Conservation (phyloP, 2,797 vertebrate species). For the Anguilla megastoma region DNA sequence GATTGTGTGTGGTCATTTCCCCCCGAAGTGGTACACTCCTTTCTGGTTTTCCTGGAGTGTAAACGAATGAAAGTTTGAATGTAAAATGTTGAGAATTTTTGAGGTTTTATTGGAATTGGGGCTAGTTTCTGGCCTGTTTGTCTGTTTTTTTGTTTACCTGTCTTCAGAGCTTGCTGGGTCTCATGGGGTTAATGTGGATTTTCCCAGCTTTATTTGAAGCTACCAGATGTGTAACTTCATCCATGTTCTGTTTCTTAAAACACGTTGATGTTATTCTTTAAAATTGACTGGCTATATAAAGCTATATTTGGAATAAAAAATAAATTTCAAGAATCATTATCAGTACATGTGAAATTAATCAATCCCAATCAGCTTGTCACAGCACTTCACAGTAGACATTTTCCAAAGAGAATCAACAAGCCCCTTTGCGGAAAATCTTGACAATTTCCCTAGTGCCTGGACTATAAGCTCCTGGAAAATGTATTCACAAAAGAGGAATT, state of each 20-base stretch:
- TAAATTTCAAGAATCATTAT: background rate
- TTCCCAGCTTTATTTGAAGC: background rate
- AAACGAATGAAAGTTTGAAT: background rate
- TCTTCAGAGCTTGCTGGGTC: background rate
- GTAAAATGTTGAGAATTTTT: background rate
- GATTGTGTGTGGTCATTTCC: background rate
- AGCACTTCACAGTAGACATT: background rate
- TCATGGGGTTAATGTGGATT: background rate
- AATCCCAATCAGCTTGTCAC: background rate
- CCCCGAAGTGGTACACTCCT: background rate
- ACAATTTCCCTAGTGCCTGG: background rate
- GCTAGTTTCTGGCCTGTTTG: background rate
- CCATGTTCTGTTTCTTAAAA: background rate
- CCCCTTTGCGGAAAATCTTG: background rate
- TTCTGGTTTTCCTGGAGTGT: background rate
- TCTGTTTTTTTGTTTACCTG: background rate
- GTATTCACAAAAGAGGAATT: background rate
- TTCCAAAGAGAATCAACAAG: background rate
- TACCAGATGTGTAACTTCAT: background rate
- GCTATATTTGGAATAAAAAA: background rate
- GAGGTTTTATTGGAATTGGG: background rate
- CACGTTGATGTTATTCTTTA: background rate
- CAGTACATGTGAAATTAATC: too few species aligned
- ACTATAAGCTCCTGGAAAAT: background rate
- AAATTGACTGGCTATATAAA: background rate